Conservation (phyloP, 2,888 invertebrate species). For the Eupithecia insigniata region DNA sequence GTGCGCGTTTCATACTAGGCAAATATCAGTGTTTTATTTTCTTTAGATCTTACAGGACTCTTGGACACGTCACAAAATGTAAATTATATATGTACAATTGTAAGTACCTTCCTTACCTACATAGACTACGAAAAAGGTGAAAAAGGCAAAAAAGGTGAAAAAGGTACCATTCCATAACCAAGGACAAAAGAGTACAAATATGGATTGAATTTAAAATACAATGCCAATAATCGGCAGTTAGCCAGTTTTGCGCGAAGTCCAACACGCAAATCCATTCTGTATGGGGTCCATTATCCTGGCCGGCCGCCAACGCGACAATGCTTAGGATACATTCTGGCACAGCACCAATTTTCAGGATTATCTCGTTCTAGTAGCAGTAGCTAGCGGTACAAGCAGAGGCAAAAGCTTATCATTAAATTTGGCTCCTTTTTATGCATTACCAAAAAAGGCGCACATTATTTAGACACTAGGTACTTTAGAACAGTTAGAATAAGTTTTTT, state of each 20-base stretch:
- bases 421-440: background rate
- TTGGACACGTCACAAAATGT: too few relatives aligned
- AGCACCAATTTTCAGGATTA: constrained; percentile 68
- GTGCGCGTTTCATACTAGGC: too few relatives aligned
- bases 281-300: constrained; percentile 69
- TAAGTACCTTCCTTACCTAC: too few relatives aligned
- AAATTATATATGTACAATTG: too few relatives aligned
- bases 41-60: too few relatives aligned
- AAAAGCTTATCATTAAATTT: background rate
- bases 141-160: background rate
- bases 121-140: background rate
- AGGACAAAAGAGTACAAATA: background rate
- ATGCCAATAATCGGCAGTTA: constrained; percentile 52
- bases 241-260: constrained; percentile 51
- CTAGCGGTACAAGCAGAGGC: constrained; percentile 14
- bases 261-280: constrained; percentile 61
- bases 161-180: background rate
- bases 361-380: constrained; percentile 54
- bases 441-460: background rate
- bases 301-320: constrained; percentile 63
- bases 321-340: constrained; percentile 69
- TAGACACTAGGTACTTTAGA: too few relatives aligned
- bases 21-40: too few relatives aligned
- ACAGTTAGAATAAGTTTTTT: too few relatives aligned
- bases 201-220: constrained; percentile 29